Base-by-base conservation (phyloP, 2,888 invertebrate genomes). In the Acheta domesticus region DNA sequence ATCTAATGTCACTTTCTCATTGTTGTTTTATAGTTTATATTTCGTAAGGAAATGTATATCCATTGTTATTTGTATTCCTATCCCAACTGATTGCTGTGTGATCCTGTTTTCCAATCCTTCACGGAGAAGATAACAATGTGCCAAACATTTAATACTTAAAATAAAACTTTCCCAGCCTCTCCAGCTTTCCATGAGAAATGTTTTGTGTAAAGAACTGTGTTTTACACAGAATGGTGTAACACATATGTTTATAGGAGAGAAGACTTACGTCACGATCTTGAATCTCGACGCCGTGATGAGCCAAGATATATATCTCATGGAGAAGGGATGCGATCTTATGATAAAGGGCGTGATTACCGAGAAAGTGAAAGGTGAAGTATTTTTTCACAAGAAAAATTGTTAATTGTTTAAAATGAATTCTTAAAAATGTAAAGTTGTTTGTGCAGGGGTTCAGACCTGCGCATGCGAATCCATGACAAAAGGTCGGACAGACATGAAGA, bases 381-480 rank as follows among this genome's bases (percentile, higher is more conserved):
- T 19, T 12, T 62, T 62, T 12, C 62, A 62, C 62, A 8, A 8
- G 12, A 16, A 62, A 62, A 62, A 14, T 12, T 3, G 14, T 62
- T 50, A 36, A 2, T 49, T 19, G 19, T 14, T 49, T 49, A 49
- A 48, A 20, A 48, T 20, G 16, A 75, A 75, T 23, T 19, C 12
- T 48, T 78, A 11, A 16, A 62, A 62, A 19, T 62, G 62, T 62
- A 19, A 19, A 11, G 11, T 8, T 19, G 16, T 62, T 62, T 62
- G 62, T 62, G 62, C n/a, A 62, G 62, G n/a, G 62, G 62, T 19
- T 62, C 62, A 76, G 83, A 83, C 76, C 76, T 83, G 50, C 81
- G 83, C 21, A 80, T 80, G 78, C 79, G 82, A 19, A 80, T 83
- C 73, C 80, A 79, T 76, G 82, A 83, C 76, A 83, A 82, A 75